These are phyloP conservation scores for Gila robusta DNA, from an alignment of 2,797 vertebrate genomes.

Conservation along the genomic window DNA sequence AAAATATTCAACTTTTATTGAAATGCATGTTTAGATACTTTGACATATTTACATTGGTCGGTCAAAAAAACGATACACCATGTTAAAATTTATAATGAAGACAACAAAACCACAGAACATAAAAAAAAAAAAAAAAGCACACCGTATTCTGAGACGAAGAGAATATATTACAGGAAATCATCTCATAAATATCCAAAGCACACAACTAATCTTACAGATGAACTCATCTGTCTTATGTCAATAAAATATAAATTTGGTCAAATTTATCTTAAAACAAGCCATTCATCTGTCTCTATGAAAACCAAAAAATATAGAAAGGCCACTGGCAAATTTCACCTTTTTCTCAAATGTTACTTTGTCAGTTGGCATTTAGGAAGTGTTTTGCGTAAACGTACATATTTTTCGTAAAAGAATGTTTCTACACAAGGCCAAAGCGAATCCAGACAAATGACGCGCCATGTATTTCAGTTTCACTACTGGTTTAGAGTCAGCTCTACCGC, in stretches of 20 bases:
- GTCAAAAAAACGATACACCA: slow-evolving; percentile 61
- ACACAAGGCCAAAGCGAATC: slow-evolving; percentile 30
- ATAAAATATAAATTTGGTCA: slow-evolving; percentile 68
- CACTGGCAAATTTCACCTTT: slow-evolving; percentile 68
- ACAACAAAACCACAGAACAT: slow-evolving; percentile 65
- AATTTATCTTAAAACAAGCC: slow-evolving; percentile 55
- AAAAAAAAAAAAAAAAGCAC: slow-evolving; percentile 69
- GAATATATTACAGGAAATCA: slow-evolving; percentile 87
- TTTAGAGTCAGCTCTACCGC: not conserved
- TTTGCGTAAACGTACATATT: slow-evolving; percentile 15
- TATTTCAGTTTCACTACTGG: slow-evolving; percentile 7
- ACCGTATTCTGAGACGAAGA: slow-evolving; percentile 73
- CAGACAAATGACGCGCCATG: not conserved
- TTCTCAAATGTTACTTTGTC: slow-evolving; percentile 63
- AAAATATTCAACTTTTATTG: slow-evolving; percentile 88
- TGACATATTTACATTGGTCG: slow-evolving; percentile 74
- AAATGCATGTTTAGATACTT: slow-evolving; percentile 82
- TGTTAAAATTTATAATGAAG: slow-evolving; percentile 81
- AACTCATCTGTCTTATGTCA: slow-evolving; percentile 76
- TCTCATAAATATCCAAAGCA: slow-evolving; percentile 84
- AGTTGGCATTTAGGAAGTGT: slow-evolving; percentile 30
- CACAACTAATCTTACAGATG: slow-evolving; percentile 83
- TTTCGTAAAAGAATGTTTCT: slow-evolving; percentile 6
- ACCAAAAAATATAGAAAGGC: slow-evolving; percentile 61
- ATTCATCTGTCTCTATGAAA: slow-evolving; percentile 28